A percentile compares a stretch with the other conserved stretches of the same genome.
Conservation (phyloP, 2,113 vertebrate genomes). For the Silurus meridionalis region DNA sequence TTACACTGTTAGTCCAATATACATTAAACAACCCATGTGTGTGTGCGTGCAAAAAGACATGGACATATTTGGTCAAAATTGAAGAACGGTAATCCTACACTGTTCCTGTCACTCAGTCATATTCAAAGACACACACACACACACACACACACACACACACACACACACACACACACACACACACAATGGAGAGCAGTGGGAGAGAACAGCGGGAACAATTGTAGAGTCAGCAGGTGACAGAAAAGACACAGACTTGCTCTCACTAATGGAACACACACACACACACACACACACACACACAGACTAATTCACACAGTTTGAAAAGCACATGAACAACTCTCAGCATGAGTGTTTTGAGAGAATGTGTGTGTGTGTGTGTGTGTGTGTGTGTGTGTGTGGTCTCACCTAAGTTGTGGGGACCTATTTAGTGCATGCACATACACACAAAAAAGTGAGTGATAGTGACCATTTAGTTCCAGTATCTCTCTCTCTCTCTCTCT, state of each 20-base stretch:
- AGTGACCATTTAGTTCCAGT: no score
- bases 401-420: not conserved
- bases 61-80: not conserved
- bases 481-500: no score
- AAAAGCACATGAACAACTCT: constrained; percentile 16
- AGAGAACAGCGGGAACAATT: not conserved
- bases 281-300: not conserved
- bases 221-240: not conserved
- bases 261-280: not conserved
- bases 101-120: not conserved
- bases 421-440: not conserved
- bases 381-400: constrained; percentile 9
- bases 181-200: not conserved
- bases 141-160: not conserved
- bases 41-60: not conserved
- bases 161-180: not conserved
- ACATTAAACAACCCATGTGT: not conserved
- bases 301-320: not conserved
- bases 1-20: not conserved
- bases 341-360: not conserved
- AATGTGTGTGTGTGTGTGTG: not conserved
- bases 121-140: not conserved
- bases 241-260: not conserved
- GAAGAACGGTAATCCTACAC: not conserved
- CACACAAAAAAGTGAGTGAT: not conserved